Base-by-base conservation (phyloP, 53 echinoderm and acorn worm genomes). In the Luidia sarsii region DNA sequence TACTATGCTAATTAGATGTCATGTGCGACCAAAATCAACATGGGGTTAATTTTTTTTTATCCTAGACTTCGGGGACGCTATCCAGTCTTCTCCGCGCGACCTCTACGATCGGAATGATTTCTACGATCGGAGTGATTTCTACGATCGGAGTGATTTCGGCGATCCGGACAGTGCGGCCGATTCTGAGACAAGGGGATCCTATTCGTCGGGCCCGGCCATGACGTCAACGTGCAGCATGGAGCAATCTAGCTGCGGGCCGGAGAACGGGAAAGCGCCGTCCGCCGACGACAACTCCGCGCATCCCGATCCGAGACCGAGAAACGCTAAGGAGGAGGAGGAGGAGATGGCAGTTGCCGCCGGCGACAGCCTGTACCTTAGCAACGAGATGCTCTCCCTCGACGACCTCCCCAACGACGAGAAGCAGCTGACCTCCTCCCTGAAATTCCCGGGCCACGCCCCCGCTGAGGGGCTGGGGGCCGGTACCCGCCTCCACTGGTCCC, bases 141-240 rank as follows among this genome's bases (percentile, higher is more conserved):
- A 33, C 36, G 64, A 64, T 64, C 65, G 21, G n/a, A 61, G 2
- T 39, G 75, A 75, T 75, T 75, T 60, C 7, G 43, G 41, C 7
- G 43, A n/a, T n/a, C n/a, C n/a, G n/a, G n/a, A n/a, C n/a, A n/a
- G n/a, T n/a, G n/a, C n/a, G n/a, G n/a, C n/a, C n/a, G n/a, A n/a
- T n/a, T n/a, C n/a, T n/a, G n/a, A n/a, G n/a, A n/a, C n/a, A n/a
- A n/a, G n/a, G 23, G 77, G 61, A 60, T 77, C 61, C 9, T 19
- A 61, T 22, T 41, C 62, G 35, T 32, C 60, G 23, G 35, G 57
- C 41, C 62, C 23, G 0, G 45, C 28, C 29, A 22, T 2, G 3
- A 24, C 61, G 3, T 77, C 77, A 19, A 55, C 61, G 51, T 77
- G 77, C 46, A 77, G 77, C 45, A 60, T 77, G 77, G 77, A 77